Conservation (phyloP, 1,140 invertebrate species). For the Acyrthosiphon pisum region DNA sequence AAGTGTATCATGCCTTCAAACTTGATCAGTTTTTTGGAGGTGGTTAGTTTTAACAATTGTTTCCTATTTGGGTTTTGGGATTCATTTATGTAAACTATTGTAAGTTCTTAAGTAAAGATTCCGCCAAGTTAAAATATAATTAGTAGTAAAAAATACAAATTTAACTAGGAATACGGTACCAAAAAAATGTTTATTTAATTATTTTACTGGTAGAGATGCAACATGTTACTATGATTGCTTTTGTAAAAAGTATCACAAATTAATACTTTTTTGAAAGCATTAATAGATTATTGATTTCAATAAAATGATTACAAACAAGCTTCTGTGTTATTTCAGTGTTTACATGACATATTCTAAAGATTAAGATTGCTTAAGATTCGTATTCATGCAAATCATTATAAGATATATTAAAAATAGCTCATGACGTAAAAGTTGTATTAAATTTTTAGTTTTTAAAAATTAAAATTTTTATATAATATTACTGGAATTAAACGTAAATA, state of each 20-base stretch:
- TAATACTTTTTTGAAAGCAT: too few relatives aligned
- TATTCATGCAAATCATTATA: neutral
- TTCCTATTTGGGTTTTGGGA: neutral
- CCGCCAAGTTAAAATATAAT: neutral
- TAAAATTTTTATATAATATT: neutral
- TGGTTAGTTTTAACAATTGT: neutral
- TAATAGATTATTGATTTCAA: neutral
- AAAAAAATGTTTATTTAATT: neutral
- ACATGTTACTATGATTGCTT: too few relatives aligned
- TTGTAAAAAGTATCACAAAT: too few relatives aligned
- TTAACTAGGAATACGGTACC: neutral
- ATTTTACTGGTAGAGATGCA: too few relatives aligned
- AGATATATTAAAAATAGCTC: neutral
- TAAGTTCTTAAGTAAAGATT: neutral
- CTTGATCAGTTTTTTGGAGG: neutral
- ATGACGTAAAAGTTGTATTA: neutral
- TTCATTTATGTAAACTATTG: neutral
- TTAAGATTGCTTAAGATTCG: neutral
- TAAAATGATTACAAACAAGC: neutral
- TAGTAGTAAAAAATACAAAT: neutral
- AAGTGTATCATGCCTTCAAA: neutral
- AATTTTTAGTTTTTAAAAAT: too few relatives aligned
- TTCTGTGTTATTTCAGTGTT: neutral
- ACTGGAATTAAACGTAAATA: too few relatives aligned
- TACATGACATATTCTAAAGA: too few relatives aligned